Percentiles rank a stretch among this genome's conserved stretches.
Evolutionary conservation across 2,888 invertebrate species (phyloP).

Genomic region (Chrysina gloriosa): DNA sequence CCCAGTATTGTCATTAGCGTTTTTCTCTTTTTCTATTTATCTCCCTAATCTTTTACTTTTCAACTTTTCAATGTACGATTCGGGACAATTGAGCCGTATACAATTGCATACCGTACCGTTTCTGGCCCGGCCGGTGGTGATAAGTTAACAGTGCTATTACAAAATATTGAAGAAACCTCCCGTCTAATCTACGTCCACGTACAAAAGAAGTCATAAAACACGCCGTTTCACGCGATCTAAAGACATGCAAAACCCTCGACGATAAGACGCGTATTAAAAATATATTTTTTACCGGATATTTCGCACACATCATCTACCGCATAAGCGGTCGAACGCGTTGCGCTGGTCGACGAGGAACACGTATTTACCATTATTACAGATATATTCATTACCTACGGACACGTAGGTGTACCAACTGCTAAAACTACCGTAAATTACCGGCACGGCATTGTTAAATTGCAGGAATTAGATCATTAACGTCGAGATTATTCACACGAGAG

Average conservation of each 20-base stretch:
- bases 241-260: background rate
- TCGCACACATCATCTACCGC: background rate
- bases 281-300: background rate
- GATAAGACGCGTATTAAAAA: background rate
- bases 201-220: background rate
- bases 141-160: background rate
- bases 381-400: slow-evolving; percentile 8
- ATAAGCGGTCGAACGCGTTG: background rate
- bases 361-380: slow-evolving; percentile 5
- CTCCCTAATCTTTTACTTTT: too few species aligned
- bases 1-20: too few species aligned
- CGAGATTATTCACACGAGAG: slow-evolving; percentile 28
- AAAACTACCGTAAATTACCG: slow-evolving; percentile 22
- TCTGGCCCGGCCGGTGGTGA: too few species aligned
- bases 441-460: slow-evolving; percentile 30
- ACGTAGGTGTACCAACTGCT: slow-evolving; percentile 9
- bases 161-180: background rate
- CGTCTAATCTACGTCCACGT: background rate
- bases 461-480: slow-evolving; percentile 34
- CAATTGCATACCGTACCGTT: too few species aligned
- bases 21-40: too few species aligned
- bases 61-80: too few species aligned
- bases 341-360: background rate
- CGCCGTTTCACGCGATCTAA: background rate
- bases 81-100: too few species aligned